These are phyloP conservation scores for Oedothorax gibbosus DNA, from an alignment of 1,140 invertebrate genomes.

Conservation along the genomic window DNA sequence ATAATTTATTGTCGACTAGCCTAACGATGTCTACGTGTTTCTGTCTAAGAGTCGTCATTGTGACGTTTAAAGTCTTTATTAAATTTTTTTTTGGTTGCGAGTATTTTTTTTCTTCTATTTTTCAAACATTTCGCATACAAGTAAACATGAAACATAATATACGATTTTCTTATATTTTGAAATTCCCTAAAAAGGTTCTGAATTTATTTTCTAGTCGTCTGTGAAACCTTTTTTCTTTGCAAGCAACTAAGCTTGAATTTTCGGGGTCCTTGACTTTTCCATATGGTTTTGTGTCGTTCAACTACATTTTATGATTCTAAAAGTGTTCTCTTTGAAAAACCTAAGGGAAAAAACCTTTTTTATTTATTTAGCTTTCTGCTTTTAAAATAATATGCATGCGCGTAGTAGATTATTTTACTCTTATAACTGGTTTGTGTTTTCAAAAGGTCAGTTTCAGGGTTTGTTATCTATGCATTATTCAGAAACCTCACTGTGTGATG, in stretches of 20 bases:
- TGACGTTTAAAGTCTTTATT: too few relatives aligned
- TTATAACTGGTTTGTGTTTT: constrained; percentile 31
- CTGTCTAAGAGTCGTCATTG: too few relatives aligned
- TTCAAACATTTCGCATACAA: too few relatives aligned
- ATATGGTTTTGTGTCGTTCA: neutral
- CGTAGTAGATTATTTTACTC: neutral
- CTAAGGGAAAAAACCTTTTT: neutral
- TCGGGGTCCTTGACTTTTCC: constrained; percentile 9
- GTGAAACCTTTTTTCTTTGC: too few relatives aligned
- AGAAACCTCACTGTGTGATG: neutral
- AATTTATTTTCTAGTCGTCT: too few relatives aligned
- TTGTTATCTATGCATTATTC: constrained; percentile 32
- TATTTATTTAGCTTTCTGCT: neutral
- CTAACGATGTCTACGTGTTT: too few relatives aligned
- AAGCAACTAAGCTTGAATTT: neutral
- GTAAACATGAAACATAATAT: too few relatives aligned
- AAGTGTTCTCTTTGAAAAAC: neutral
- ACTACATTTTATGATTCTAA: constrained; percentile 11
- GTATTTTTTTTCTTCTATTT: too few relatives aligned
- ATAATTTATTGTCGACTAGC: too few relatives aligned
- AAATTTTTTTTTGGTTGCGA: too few relatives aligned
- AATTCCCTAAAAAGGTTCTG: too few relatives aligned
- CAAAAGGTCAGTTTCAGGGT: neutral
- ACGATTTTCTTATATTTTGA: too few relatives aligned
- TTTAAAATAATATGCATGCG: neutral